Base-by-base conservation (phyloP, 2,888 invertebrate genomes). In the Deilephila porcellus region DNA sequence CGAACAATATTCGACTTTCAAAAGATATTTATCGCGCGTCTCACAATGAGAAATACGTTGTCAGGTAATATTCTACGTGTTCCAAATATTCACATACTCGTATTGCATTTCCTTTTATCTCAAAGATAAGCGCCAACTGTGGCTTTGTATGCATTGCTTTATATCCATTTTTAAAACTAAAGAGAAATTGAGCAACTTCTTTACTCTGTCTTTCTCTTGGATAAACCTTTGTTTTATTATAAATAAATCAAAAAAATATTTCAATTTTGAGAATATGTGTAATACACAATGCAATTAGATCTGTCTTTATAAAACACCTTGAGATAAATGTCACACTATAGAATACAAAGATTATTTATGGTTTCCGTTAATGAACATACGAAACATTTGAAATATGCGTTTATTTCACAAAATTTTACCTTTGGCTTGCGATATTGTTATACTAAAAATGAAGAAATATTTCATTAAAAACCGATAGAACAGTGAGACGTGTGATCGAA, bases 1-100 rank as follows among this genome's bases (percentile, higher is more conserved):
- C 63, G 75, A 67, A 73, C 20, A 67, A 70, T 29, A 70, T 73
- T 60, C 70, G 52, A 72, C 64, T 72, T 72, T 72, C 34, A 72
- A 72, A 29, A 67, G 34, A 45, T 67, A 25, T 59, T 20, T 67
- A 34, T 53, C 63, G 53, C 29, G 53, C 25, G 34, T 72, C 32
- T 34, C 19, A 20, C 32, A 53, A 67, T 67, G 64, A 67, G 64
- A 67, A 45, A 67, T 67, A 67, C 45, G 64, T 45, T 45, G 64
- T 67, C 64, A 67, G 64, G 64, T 67, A 67, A 67, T 67, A 67
- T 67, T 67, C 64, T 67, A 67, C 64, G 64, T 67, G 64, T 67
- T 67, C 64, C 64, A 37, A 20, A 70, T 70, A 70, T 70, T 70
- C 52, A 25, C 53, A 53, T 70, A 32, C 56, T 56, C 32, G 62